These are phyloP conservation scores for Terrapene triunguis DNA, from an alignment of 2,113 vertebrate species.

Conservation along the genomic window DNA sequence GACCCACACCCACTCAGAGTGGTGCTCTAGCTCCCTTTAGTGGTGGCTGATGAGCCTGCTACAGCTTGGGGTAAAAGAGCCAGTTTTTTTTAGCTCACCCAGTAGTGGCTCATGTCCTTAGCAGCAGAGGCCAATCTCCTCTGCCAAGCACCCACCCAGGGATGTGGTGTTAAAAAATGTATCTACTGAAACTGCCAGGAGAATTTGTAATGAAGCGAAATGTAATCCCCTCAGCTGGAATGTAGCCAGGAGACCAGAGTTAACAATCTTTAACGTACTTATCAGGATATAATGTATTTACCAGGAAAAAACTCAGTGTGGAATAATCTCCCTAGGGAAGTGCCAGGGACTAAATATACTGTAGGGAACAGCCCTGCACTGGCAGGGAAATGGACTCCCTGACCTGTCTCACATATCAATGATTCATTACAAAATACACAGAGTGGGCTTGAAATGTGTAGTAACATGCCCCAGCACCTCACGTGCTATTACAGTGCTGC, in stretches of 20 bases:
- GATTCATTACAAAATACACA: slow-evolving; percentile 53
- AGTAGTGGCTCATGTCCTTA: neutral
- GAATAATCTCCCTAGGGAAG: slow-evolving; percentile 51
- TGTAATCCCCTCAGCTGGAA: neutral
- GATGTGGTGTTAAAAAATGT: neutral
- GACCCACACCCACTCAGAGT: neutral
- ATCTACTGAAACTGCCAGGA: neutral
- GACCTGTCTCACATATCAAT: slow-evolving; percentile 49
- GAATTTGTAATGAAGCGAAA: neutral
- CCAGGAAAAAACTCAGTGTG: slow-evolving; percentile 25
- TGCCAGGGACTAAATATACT: slow-evolving; percentile 28
- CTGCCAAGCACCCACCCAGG: neutral
- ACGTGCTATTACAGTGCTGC: slow-evolving; percentile 18
- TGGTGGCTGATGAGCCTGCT: neutral
- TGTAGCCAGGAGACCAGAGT: neutral
- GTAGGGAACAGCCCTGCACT: slow-evolving; percentile 41
- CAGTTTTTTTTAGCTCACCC: neutral
- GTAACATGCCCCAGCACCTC: slow-evolving; percentile 50
- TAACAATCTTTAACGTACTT: slow-evolving; percentile 10
- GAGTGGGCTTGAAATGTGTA: slow-evolving; percentile 5
- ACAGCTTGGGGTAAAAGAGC: neutral
- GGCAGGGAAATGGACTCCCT: slow-evolving; percentile 55
- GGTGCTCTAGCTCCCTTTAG: neutral
- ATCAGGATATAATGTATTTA: neutral
- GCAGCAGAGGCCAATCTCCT: neutral